Percentiles rank a stretch among this genome's conserved stretches.
These are phyloP conservation scores for Alsophila aescularia DNA, from an alignment of 2,888 invertebrate genomes.

Conservation along the genomic window DNA sequence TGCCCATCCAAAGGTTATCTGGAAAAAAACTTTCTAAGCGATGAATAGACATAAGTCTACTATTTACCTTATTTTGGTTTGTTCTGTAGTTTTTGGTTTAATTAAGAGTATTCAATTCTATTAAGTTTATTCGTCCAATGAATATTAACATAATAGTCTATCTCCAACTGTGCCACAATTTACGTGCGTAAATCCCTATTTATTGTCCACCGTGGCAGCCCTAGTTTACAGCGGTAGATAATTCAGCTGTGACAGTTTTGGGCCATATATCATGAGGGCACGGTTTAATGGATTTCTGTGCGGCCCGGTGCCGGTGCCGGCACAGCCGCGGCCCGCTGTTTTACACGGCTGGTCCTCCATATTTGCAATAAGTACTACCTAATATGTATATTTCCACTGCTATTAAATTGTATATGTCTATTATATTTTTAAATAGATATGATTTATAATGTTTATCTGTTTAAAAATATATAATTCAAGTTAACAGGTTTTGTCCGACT, in stretches of 20 bases:
- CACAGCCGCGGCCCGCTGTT: not conserved
- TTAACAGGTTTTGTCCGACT: too few relatives aligned
- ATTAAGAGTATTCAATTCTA: not conserved
- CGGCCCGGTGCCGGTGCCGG: constrained; percentile 13
- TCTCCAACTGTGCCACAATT: constrained; percentile 3
- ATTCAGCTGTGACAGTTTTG: constrained; percentile 58
- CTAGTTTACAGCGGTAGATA: constrained; percentile 52
- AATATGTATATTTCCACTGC: too few relatives aligned
- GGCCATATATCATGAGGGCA: constrained; percentile 55
- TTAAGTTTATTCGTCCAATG: not conserved
- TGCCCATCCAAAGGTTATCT: too few relatives aligned
- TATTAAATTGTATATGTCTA: too few relatives aligned
- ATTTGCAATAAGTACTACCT: not conserved
- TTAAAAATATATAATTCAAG: too few relatives aligned
- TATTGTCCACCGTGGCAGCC: constrained; percentile 30
- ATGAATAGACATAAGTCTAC: too few relatives aligned
- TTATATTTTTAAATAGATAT: too few relatives aligned
- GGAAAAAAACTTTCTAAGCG: too few relatives aligned
- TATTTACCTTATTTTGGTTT: too few relatives aligned
- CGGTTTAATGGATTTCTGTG: constrained; percentile 56
- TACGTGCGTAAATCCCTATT: constrained; percentile 3
- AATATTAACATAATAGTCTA: not conserved
- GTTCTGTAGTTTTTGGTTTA: too few relatives aligned
- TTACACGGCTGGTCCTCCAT: not conserved
- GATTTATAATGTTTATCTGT: too few relatives aligned